These are phyloP conservation scores for Achroia grisella DNA, from an alignment of 1,140 invertebrate genomes.

Conservation along the genomic window DNA sequence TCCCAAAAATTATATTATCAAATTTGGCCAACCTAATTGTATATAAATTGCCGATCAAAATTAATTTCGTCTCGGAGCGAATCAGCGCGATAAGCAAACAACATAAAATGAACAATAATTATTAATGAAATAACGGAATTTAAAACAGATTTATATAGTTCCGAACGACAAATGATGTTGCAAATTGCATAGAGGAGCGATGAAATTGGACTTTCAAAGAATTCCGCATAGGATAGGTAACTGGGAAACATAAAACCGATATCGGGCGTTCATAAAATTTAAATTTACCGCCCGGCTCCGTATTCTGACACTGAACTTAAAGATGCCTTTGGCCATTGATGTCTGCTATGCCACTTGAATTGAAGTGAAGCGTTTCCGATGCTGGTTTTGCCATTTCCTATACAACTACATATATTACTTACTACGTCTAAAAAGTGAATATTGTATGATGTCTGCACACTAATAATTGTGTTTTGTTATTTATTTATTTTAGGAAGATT, in stretches of 20 bases:
- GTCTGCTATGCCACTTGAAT: no score
- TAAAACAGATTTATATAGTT: neutral
- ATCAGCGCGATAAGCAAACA: neutral
- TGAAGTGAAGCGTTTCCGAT: no score
- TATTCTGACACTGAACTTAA: neutral
- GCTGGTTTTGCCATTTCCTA: no score
- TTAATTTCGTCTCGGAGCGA: neutral
- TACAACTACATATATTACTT: no score
- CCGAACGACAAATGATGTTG: neutral
- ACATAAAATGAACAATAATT: neutral
- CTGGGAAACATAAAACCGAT: conserved; percentile 4
- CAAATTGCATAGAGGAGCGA: neutral
- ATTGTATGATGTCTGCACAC: no score
- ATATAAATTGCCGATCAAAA: no score
- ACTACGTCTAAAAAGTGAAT: no score
- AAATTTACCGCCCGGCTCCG: conserved; percentile 2
- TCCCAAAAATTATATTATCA: neutral
- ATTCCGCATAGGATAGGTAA: neutral
- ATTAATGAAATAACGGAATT: neutral
- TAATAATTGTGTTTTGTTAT: no score
- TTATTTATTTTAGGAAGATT: no score
- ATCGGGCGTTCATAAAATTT: conserved; percentile 3
- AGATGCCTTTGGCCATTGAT: no score
- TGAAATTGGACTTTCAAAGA: conserved; percentile 4
- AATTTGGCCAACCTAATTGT: no score